Percentiles rank a stretch among this genome's conserved stretches.
Evolutionary conservation across 2,888 invertebrate species (phyloP).

Genomic region (Gasteruption jaculator): DNA sequence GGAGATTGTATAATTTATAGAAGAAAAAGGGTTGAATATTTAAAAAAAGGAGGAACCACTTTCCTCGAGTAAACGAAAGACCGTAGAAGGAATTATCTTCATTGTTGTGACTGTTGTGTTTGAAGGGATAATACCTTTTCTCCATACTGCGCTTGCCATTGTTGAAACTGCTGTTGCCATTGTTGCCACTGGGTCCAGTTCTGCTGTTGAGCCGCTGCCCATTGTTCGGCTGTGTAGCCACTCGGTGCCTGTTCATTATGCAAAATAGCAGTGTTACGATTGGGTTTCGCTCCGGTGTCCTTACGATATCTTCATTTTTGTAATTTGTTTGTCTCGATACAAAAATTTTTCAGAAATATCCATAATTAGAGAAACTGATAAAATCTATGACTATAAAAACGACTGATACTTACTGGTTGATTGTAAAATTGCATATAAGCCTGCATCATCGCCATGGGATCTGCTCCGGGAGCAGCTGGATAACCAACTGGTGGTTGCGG

Average conservation of each 20-base stretch:
- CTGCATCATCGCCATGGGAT: conserved; percentile 49
- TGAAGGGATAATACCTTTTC: conserved; percentile 65
- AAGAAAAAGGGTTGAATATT: too few species aligned
- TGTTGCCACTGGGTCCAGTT: conserved; percentile 73
- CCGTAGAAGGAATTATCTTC: too few species aligned
- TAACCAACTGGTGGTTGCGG: conserved; percentile 49
- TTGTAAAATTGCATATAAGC: conserved; percentile 50
- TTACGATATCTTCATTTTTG: background rate
- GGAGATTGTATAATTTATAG: too few species aligned
- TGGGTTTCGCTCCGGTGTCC: background rate
- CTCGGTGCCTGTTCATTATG: conserved; percentile 40
- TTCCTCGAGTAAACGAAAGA: too few species aligned
- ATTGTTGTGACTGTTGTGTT: too few species aligned
- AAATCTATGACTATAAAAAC: background rate
- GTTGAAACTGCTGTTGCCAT: conserved; percentile 74
- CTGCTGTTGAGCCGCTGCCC: conserved; percentile 67
- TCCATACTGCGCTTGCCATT: conserved; percentile 73
- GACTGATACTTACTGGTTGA: conserved; percentile 46
- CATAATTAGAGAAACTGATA: background rate
- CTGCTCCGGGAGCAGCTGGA: conserved; percentile 38
- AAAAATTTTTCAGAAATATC: background rate
- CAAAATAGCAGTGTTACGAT: background rate
- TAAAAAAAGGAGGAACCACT: too few species aligned
- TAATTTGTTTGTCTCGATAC: background rate
- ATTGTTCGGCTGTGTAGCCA: conserved; percentile 63